Base-by-base conservation (phyloP, 2,888 invertebrate genomes). In the Rhogogaster chlorosoma region DNA sequence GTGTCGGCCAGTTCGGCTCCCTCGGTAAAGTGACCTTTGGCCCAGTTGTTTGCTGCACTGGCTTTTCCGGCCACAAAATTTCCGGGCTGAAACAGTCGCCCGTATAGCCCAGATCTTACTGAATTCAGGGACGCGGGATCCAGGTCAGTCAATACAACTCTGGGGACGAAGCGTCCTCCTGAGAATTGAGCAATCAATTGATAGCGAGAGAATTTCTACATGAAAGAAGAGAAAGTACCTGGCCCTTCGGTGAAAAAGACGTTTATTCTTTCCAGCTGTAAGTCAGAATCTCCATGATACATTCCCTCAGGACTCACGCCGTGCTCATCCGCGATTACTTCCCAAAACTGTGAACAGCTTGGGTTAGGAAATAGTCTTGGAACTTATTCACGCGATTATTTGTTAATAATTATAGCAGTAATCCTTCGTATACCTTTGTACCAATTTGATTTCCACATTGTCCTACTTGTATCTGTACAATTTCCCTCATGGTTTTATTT, bases 11-110 rank as follows among this genome's bases (percentile, higher is more conserved):
- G 95, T 93, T 96, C 98, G 88, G 95, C 98, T 84, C 98, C 98
- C 94, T 98, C 98, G n/a, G 98, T 98, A 94, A 98, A 98, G 91
- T 98, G 98, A 22, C 98, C 97, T 93, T 96, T 96, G 29, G 96
- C 96, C 95, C 94, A 94, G 84, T 94, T 94, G 88, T 93, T 93
- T 36, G 93, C 93, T 9, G 94, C 94, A 0, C 94, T 94, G 22
- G 91, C 91, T 84, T 93, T 93, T 10, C 94, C 95, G 90, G 95
- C 95, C 82, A 96, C 94, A 88, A 95, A 96, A 91, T 96, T 96
- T 90, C 96, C 95, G 9, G 96, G 96, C 77, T 95, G 92, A 91
- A 95, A 96, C 22, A 96, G 94, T 88, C 95, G 95, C 91, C 88
- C 96, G 89, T 95, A 95, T 0, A 95, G 94, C 29, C 96, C 95